A percentile compares a stretch with the other conserved stretches of the same genome.
Conservation (phyloP, 2,113 vertebrate species). For the Pogona vitticeps region DNA sequence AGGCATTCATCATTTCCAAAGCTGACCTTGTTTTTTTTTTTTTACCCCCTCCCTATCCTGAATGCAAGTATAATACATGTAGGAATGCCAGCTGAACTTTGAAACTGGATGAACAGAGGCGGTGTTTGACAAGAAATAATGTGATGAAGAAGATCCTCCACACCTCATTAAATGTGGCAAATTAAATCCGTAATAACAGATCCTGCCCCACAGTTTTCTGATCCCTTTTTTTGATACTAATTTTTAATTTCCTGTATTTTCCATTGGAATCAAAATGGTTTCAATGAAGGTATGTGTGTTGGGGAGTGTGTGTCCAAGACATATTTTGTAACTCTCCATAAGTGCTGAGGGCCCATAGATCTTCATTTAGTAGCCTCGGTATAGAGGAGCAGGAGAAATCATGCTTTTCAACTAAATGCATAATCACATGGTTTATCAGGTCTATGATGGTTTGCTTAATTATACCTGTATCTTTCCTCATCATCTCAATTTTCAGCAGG, state of each 20-base stretch:
- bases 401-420: no score
- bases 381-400: no score
- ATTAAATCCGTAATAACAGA: conserved; percentile 50
- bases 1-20: conserved; percentile 97
- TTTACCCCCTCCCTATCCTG: conserved; percentile 56
- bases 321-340: neutral
- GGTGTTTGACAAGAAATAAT: conserved; percentile 43
- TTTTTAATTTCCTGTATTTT: neutral
- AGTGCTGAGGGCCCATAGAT: neutral
- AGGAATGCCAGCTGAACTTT: conserved; percentile 63
- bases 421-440: no score
- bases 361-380: neutral
- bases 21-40: conserved; percentile 84
- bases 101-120: conserved; percentile 19
- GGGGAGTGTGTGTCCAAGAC: neutral
- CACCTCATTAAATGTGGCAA: conserved; percentile 12
- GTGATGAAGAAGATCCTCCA: conserved; percentile 24
- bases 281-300: neutral
- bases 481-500: neutral
- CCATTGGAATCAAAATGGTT: neutral
- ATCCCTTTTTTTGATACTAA: conserved; percentile 19
- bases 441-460: neutral
- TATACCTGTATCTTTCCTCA: neutral
- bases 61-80: conserved; percentile 76
- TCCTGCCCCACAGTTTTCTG: neutral